Base-by-base conservation (phyloP, 2,888 invertebrate genomes). In the Scaptomyza tumidula region DNA sequence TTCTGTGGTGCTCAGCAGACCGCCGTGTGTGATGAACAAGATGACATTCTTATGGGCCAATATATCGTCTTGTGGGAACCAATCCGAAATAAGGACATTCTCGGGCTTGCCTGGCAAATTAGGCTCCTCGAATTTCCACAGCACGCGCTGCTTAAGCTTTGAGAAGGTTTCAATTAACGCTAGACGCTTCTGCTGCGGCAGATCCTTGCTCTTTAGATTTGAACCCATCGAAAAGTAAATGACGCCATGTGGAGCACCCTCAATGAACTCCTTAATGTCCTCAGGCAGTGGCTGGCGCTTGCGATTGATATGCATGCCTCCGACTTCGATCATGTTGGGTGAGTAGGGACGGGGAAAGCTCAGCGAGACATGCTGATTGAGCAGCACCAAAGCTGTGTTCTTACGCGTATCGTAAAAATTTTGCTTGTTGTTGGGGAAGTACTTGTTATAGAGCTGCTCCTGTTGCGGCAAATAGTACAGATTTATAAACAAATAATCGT, bases 211-310 rank as follows among this genome's bases (percentile, higher is more conserved):
- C 54, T 82, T 89, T 5, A 92, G 24, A 55, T 91, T 91, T 2
- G 92, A 91, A 13, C 93, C 93, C 91, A 94, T 90, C 0, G 93
- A 92, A 65, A 93, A 93, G 69, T 92, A 92, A 19, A 93, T 90
- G 3, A 91, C 93, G 0, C 93, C 93, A 64, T 93, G 81, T 33
- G 82, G 69, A 4, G 93, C 91, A 0, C 85, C 89, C 35, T 92
- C 91, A 4, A 93, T 78, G 46, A 92, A 93, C 16, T 86, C 73
- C 57, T 92, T 85, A 9, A 93, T 87, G 35, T 92, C 90, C 43
- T 61, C 65, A 0, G 92, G 91, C 52, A 92, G 65, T 0, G 90
- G 87, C 9, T 83, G 82, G 1, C 78, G 73, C 16, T 89, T 71
- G 0, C 87, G 84, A 62, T 91, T 90, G n/a, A 92, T 89, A 53